These are phyloP conservation scores for Pelvicachromis taeniatus DNA, from an alignment of 2,113 vertebrate species.

Conservation along the genomic window DNA sequence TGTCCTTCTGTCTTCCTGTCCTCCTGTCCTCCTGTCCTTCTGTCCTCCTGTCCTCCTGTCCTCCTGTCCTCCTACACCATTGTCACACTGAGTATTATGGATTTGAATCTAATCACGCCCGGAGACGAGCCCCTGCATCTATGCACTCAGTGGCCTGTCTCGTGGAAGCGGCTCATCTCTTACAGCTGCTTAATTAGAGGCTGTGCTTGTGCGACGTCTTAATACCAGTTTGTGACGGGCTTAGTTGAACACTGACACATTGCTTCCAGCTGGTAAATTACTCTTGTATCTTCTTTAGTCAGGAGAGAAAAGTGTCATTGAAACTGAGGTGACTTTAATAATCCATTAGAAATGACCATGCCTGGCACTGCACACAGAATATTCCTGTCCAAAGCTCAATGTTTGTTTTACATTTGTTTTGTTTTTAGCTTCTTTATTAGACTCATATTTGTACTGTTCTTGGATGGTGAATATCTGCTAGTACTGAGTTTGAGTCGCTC, in stretches of 20 bases:
- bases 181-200: neutral
- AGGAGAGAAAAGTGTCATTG: neutral
- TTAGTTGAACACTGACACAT: neutral
- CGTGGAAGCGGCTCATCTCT: neutral
- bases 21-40: no score
- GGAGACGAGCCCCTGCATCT: neutral
- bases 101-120: neutral
- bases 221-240: neutral
- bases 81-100: neutral
- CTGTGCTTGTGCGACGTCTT: neutral
- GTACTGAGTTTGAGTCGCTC: neutral
- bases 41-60: no score
- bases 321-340: neutral
- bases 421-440: neutral
- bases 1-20: no score
- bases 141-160: neutral
- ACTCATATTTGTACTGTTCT: neutral
- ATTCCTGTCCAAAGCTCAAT: neutral
- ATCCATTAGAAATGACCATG: neutral
- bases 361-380: neutral
- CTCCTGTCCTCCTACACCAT: neutral
- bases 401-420: neutral
- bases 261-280: neutral
- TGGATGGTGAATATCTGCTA: neutral
- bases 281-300: neutral